Percentiles rank a stretch among this genome's conserved stretches.
Evolutionary conservation across 2,797 vertebrate genomes (phyloP).

Genomic region (Sciaenops ocellatus): DNA sequence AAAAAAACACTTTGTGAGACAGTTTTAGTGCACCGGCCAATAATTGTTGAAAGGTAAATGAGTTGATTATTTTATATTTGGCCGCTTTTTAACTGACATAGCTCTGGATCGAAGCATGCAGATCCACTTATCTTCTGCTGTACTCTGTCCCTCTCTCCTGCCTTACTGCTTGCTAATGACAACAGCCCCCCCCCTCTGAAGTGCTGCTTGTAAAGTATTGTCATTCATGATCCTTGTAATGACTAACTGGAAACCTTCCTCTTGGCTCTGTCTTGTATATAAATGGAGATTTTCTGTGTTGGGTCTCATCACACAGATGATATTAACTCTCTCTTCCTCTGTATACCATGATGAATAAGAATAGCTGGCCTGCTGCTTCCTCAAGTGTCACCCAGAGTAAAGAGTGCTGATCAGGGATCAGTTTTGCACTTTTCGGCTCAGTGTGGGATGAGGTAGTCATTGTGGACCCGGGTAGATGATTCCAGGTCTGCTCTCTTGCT

Average conservation of each 20-base stretch:
- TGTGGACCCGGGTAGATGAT: slow-evolving; percentile 23
- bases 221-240: slow-evolving; percentile 77
- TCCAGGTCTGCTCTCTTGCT: slow-evolving; percentile 58
- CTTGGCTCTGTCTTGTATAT: slow-evolving; percentile 84
- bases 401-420: slow-evolving; percentile 48
- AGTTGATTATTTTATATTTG: slow-evolving; percentile 66
- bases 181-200: slow-evolving; percentile 69
- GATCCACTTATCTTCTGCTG: slow-evolving; percentile 72
- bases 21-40: slow-evolving; percentile 41
- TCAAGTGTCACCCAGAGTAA: slow-evolving; percentile 58
- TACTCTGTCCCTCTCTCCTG: slow-evolving; percentile 68
- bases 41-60: slow-evolving; percentile 54
- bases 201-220: slow-evolving; percentile 83
- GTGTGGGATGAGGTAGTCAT: slow-evolving; percentile 37
- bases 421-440: slow-evolving; percentile 58
- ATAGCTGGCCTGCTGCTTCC: slow-evolving; percentile 66
- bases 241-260: slow-evolving; percentile 79
- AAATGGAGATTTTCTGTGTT: slow-evolving; percentile 77
- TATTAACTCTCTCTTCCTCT: slow-evolving; percentile 78
- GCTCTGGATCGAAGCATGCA: slow-evolving; percentile 80
- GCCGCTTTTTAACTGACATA: slow-evolving; percentile 73
- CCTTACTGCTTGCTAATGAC: slow-evolving; percentile 77
- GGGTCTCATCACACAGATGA: slow-evolving; percentile 76
- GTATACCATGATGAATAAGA: slow-evolving; percentile 73
- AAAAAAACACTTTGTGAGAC: slow-evolving; percentile 40